Base-by-base conservation (phyloP, 2,113 vertebrate species). In the Neogale vison region DNA sequence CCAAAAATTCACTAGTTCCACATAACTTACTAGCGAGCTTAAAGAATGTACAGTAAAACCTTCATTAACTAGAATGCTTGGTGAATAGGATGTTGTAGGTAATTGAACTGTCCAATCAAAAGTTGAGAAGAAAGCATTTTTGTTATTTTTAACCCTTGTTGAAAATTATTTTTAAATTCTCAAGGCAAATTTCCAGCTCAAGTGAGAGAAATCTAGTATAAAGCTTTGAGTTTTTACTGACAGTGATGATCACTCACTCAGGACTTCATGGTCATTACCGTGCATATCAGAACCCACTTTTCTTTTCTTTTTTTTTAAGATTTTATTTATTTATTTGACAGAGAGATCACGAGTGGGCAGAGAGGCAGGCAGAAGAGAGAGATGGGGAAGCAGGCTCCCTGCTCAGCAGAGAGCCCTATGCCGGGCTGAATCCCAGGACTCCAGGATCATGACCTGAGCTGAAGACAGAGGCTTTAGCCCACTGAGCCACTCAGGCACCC, bases 1-100 rank as follows among this genome's bases (percentile, higher is more conserved):
- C 63, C 91, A 92, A 98, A 3, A 82, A 85, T 90, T 95, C 45
- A 96, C 71, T 93, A 93, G 45, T 52, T 94, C 52, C 57, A 95
- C 95, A 96, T 97, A 87, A 90, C 42, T 93, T 94, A 85, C n/a
- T 63, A 80, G 39, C 10, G 57, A 69, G 84, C 83, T 95, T 88
- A 89, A 85, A 82, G 29, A 96, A 96, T 45, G 7, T 57, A 71
- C 13, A 77, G 18, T 47, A 84, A 93, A 97, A 89, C 26, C 59
- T 79, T 96, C 72, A 95, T 93, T 83, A 96, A 96, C 10, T 45
- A 34, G 7, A 55, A 89, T 77, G n/a, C 80, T 86, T 92, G 7
- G 45, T 80, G n/a, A 96, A 91, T 67, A 82, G 15, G 42, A 92
- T 79, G 83, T 42, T 89, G 23, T 76, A 93, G 24, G 65, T 95